Percentiles rank a stretch among this genome's conserved stretches.
Conservation (phyloP, 2,113 vertebrate species). For the pig (Sus scrofa) region T2T-Sscrofa CM000819.6:47509001-47509500, state of each 20-base stretch:
- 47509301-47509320: background rate
- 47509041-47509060: constrained; percentile 25
- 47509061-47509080: background rate
- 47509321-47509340: background rate
- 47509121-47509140: background rate
- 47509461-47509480: background rate
- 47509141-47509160: background rate
- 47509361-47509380: background rate
- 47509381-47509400: background rate
- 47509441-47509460: background rate
- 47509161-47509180: background rate
- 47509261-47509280: background rate
- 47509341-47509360: background rate
- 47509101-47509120: background rate
- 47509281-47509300: constrained; percentile 6
- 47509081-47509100: background rate
- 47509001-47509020: background rate
- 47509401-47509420: constrained; percentile 17
- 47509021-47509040: background rate
- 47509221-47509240: background rate
- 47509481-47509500: background rate
- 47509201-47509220: background rate
- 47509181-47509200: background rate
- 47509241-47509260: background rate
- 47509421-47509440: background rate